A percentile compares a stretch with the other conserved stretches of the same genome.
Evolutionary conservation across 1,140 invertebrate species (phyloP).

Genomic region (Solenopsis fugax): DNA sequence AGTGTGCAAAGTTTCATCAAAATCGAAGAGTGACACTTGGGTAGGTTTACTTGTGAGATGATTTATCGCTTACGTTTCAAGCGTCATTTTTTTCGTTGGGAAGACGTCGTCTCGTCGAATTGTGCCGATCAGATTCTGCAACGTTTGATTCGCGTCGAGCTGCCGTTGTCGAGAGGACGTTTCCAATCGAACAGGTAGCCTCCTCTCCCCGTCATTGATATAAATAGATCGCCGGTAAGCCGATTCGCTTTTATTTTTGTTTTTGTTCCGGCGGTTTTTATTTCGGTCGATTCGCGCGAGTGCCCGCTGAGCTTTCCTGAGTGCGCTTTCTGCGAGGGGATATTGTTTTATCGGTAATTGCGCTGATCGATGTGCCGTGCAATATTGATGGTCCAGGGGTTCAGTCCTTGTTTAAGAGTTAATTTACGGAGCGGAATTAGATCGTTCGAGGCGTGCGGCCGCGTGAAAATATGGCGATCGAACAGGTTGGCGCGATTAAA

Average conservation of each 20-base stretch:
- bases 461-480: slow-evolving; percentile 30
- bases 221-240: slow-evolving; percentile 44
- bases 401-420: slow-evolving; percentile 33
- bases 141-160: slow-evolving; percentile 9
- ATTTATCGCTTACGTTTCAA: slow-evolving; percentile 39
- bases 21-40: no score
- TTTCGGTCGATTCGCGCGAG: slow-evolving; percentile 24
- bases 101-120: slow-evolving; percentile 21
- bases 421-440: slow-evolving; percentile 30
- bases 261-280: slow-evolving; percentile 27
- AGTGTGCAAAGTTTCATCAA: no score
- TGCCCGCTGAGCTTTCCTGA: background rate
- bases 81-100: slow-evolving; percentile 18
- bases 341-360: slow-evolving; percentile 34
- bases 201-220: slow-evolving; percentile 31
- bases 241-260: slow-evolving; percentile 49
- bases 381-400: slow-evolving; percentile 24
- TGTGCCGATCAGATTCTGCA: background rate
- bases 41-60: slow-evolving; percentile 14
- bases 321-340: background rate
- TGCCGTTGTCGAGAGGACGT: slow-evolving; percentile 13
- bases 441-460: background rate
- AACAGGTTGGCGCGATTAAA: slow-evolving; percentile 59
- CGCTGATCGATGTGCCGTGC: slow-evolving; percentile 14
- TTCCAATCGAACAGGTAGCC: slow-evolving; percentile 54